Evolutionary conservation across 2,113 vertebrate species (phyloP).

Genomic region (Chlamydotis undulata): DNA sequence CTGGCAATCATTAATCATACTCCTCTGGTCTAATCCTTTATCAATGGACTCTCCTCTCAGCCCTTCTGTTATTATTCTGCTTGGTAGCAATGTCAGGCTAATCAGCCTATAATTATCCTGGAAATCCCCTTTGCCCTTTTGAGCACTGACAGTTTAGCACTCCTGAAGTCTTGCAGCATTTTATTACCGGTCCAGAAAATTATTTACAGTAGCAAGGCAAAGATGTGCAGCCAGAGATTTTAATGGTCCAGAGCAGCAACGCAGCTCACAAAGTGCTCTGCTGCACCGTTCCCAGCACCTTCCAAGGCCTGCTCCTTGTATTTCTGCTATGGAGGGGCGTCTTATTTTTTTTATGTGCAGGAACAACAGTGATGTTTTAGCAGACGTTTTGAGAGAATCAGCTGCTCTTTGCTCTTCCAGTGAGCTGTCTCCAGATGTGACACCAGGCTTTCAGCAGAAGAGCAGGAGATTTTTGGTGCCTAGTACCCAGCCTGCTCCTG

Average conservation of each 20-base stretch:
- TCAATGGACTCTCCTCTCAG: neutral
- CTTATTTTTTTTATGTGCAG: neutral
- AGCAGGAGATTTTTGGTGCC: neutral
- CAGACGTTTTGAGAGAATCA: neutral
- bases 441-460: neutral
- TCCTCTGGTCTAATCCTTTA: slow-evolving; percentile 13
- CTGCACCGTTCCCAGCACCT: neutral
- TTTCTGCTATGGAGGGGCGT: neutral
- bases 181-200: neutral
- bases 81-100: slow-evolving; percentile 43
- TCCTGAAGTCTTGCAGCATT: neutral
- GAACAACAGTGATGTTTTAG: neutral
- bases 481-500: neutral
- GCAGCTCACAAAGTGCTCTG: neutral
- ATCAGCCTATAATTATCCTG: slow-evolving; percentile 44
- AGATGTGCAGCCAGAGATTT: neutral
- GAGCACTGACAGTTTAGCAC: neutral
- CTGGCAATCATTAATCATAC: slow-evolving; percentile 13
- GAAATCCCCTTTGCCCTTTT: slow-evolving; percentile 43
- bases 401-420: neutral
- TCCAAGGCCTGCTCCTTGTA: neutral
- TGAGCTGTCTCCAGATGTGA: neutral
- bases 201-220: neutral
- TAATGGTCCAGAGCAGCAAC: neutral
- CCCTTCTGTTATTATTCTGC: neutral